Conservation (phyloP, 2,113 vertebrate species). For the Cichladusa arquata region DNA sequence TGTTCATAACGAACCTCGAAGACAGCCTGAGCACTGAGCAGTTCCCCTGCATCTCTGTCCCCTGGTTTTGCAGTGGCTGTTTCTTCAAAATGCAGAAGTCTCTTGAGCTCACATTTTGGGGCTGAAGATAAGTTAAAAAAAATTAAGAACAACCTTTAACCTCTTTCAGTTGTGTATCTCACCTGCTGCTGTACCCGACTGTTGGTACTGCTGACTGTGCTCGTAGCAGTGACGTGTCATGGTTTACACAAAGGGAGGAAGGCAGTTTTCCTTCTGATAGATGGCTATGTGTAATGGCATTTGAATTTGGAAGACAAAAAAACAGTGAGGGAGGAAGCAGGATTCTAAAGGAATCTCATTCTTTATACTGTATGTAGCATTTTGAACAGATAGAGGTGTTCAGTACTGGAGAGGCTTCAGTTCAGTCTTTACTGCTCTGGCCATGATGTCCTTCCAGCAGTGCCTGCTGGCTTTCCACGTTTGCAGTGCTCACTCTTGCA, state of each 20-base stretch:
- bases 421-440: not conserved
- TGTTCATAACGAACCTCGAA: not conserved
- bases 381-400: not conserved
- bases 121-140: not conserved
- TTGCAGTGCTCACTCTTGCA: not conserved
- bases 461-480: not conserved
- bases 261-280: not conserved
- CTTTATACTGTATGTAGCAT: not conserved
- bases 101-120: not conserved
- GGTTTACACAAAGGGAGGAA: constrained; percentile 37
- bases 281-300: not conserved
- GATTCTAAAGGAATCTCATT: not conserved
- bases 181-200: not conserved
- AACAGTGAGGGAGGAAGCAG: not conserved
- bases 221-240: not conserved
- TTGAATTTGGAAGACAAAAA: not conserved
- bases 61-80: not conserved
- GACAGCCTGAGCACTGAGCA: not conserved
- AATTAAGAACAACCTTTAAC: not conserved
- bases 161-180: not conserved
- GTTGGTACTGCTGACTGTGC: not conserved
- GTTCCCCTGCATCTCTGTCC: not conserved
- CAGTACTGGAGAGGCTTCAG: not conserved
- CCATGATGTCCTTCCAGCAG: not conserved
- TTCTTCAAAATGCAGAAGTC: not conserved